phyloP scores from a whole-genome alignment of 2,888 invertebrate genomes.

The Pantelozetes paolii region DNA sequence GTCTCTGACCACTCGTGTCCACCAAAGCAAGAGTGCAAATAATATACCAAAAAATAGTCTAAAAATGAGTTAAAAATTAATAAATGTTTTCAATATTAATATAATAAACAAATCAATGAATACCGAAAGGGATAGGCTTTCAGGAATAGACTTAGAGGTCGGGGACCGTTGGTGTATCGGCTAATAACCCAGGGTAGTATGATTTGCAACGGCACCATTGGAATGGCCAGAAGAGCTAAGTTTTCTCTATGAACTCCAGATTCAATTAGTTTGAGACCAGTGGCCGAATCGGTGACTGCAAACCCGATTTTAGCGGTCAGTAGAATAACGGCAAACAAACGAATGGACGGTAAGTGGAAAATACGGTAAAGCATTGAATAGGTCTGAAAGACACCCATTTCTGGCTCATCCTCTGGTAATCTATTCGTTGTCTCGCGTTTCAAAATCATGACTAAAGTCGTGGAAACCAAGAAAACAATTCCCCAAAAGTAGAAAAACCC shows the following conservation, averaged over 20 bases:
- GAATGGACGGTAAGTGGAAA: conserved; percentile 73
- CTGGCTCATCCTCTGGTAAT: conserved; percentile 52
- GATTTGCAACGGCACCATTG: conserved; percentile 89
- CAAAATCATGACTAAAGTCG: conserved; percentile 80
- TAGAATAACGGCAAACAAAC: conserved; percentile 70
- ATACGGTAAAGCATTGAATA: conserved; percentile 79
- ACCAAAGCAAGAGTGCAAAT: conserved; percentile 75
- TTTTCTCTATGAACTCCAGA: conserved; percentile 93
- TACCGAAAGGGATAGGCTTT: conserved; percentile 77
- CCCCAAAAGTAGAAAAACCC: conserved; percentile 96
- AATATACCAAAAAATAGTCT: conserved; percentile 78
- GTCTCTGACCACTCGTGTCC: conserved; percentile 63
- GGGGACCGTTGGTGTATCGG: conserved; percentile 76
- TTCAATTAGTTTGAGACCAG: conserved; percentile 89
- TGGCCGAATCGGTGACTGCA: conserved; percentile 90
- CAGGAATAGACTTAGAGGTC: conserved; percentile 81
- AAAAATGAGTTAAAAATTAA: conserved; percentile 45
- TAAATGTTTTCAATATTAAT: conserved; percentile 28
- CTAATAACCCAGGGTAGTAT: conserved; percentile 80
- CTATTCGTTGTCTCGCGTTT: conserved; percentile 65
- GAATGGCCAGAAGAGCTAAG: conserved; percentile 84
- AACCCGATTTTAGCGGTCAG: conserved; percentile 94
- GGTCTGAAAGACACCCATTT: conserved; percentile 62
- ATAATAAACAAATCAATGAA: conserved; percentile 39
- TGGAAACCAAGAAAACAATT: conserved; percentile 78